Conservation (phyloP, 2,113 vertebrate species). For the Recurvirostra avosetta region DNA sequence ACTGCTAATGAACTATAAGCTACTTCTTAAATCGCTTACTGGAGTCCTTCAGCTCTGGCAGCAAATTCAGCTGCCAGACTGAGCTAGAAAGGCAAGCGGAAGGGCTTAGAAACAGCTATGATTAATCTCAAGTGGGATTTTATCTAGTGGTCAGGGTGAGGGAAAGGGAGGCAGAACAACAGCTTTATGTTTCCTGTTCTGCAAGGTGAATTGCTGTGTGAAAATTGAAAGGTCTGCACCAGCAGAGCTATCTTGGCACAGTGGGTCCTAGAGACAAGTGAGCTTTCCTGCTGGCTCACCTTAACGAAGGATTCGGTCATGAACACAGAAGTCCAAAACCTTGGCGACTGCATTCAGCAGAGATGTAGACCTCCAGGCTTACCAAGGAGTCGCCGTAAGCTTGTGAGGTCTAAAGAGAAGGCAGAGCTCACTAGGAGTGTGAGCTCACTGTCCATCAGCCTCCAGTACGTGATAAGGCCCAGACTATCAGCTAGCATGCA, state of each 20-base stretch:
- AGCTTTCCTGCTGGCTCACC: not conserved
- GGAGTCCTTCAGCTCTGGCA: not conserved
- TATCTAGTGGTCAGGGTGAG: not conserved
- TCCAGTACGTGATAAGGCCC: not conserved
- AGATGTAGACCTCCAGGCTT: not conserved
- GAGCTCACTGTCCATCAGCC: not conserved
- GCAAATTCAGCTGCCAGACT: not conserved
- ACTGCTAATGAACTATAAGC: not conserved
- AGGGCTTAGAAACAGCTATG: not conserved
- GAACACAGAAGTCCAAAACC: not conserved
- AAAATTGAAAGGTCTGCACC: not conserved
- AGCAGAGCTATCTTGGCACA: not conserved
- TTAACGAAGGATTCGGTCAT: not conserved
- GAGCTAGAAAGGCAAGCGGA: not conserved
- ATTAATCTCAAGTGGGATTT: not conserved
- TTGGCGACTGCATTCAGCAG: not conserved
- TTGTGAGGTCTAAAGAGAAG: not conserved
- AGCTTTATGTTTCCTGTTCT: not conserved
- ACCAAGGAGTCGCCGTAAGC: not conserved
- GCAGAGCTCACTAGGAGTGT: not conserved
- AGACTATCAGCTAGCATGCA: not conserved
- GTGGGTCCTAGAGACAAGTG: not conserved
- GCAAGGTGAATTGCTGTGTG: not conserved
- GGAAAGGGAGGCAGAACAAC: not conserved
- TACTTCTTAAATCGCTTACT: not conserved